Conservation (phyloP, 2,113 vertebrate species). For the Acrocephalus kingi region DNA sequence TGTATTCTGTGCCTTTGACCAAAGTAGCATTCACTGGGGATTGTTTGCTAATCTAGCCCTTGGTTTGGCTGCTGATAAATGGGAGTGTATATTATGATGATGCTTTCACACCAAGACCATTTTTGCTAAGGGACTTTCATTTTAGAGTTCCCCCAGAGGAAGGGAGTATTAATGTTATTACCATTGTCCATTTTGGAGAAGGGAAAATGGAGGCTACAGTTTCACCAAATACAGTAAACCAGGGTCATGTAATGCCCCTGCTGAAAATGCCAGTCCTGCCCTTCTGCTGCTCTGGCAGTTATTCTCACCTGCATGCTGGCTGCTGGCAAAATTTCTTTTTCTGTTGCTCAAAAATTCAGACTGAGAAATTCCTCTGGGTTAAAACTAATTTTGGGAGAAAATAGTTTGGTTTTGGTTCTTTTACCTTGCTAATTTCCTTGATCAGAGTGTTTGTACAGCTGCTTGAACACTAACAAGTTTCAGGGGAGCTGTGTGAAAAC, state of each 20-base stretch:
- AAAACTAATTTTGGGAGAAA: neutral
- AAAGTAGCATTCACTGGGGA: neutral
- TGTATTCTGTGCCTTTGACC: neutral
- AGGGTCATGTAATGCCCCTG: neutral
- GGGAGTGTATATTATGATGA: neutral
- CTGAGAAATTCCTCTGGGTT: neutral
- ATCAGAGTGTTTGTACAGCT: neutral
- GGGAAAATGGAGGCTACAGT: neutral
- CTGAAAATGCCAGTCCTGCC: neutral
- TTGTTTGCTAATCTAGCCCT: neutral
- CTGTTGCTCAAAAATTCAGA: neutral
- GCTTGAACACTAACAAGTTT: neutral
- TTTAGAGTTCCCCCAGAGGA: neutral
- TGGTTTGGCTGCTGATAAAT: neutral
- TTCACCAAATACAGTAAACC: neutral
- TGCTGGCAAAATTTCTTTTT: neutral
- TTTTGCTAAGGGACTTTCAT: neutral
- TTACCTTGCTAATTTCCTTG: neutral
- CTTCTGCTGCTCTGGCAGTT: neutral
- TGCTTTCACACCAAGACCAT: neutral
- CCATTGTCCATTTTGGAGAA: neutral
- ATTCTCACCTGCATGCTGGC: neutral
- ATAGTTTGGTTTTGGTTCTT: neutral
- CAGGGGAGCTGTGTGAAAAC: neutral
- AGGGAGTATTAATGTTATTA: neutral